Conservation (phyloP, 2,888 invertebrate species). For the Gasteruption jaculator region DNA sequence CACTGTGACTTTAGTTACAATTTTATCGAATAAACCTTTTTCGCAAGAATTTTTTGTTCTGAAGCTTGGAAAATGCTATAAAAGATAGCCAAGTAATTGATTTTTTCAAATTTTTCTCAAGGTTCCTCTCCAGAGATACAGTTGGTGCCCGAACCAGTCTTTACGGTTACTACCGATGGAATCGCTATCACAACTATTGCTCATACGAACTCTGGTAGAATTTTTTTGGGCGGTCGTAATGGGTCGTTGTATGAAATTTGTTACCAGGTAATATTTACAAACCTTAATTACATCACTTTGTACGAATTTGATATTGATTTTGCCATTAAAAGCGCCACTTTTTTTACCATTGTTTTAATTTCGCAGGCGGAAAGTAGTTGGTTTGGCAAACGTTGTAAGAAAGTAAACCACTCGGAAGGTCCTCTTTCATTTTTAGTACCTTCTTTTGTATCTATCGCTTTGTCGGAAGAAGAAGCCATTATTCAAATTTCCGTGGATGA, state of each 20-base stretch:
- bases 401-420: conserved; percentile 90
- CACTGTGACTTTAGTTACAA: no score
- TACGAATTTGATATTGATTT: background rate
- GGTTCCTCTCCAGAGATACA: conserved; percentile 73
- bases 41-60: no score
- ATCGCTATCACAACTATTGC: conserved; percentile 77
- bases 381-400: conserved; percentile 93
- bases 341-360: conserved; percentile 18
- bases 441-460: conserved; percentile 80
- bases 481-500: conserved; percentile 86
- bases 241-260: conserved; percentile 91
- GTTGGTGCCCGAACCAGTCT: conserved; percentile 90
- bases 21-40: no score
- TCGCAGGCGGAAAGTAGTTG: conserved; percentile 80
- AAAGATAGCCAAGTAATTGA: no score
- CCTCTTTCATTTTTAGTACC: conserved; percentile 84
- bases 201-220: conserved; percentile 77
- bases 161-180: conserved; percentile 86
- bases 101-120: conserved; percentile 18
- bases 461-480: conserved; percentile 84
- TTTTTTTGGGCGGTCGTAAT: conserved; percentile 93
- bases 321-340: no score
- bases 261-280: conserved; percentile 69
- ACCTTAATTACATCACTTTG: background rate
- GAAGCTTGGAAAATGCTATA: no score